A percentile compares a stretch with the other conserved stretches of the same genome.
These are phyloP conservation scores for Nesospiza acunhae DNA, from an alignment of 2,113 vertebrate species.

Conservation along the genomic window DNA sequence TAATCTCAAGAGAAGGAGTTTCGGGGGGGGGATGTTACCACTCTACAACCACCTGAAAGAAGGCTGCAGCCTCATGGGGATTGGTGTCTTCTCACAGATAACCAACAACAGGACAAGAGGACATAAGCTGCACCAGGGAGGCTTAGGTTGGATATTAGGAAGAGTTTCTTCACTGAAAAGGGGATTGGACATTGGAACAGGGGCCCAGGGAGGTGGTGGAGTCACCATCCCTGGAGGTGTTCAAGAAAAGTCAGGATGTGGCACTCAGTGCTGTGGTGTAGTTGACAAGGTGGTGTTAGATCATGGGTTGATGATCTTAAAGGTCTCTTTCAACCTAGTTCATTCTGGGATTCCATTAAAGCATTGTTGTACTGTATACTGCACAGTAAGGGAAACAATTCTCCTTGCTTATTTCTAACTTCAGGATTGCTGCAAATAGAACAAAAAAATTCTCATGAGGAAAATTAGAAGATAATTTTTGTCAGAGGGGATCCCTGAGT, in stretches of 20 bases:
- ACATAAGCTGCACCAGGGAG: background rate
- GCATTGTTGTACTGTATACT: background rate
- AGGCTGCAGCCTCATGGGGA: fast-evolving
- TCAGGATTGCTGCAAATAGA: background rate
- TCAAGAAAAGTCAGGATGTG: background rate
- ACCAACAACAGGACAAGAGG: fast-evolving
- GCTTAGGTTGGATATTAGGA: background rate
- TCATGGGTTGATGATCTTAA: background rate
- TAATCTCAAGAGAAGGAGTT: background rate
- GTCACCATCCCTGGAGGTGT: background rate
- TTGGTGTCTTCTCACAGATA: background rate
- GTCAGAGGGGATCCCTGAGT: background rate
- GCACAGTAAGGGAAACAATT: fast-evolving
- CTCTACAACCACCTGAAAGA: background rate
- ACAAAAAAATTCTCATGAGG: background rate
- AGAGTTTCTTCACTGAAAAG: background rate
- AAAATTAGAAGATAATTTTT: background rate
- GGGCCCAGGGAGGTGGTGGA: background rate
- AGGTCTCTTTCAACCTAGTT: background rate
- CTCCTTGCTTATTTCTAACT: background rate
- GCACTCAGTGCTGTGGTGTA: background rate
- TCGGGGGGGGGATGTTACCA: fast-evolving
- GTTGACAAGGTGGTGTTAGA: background rate
- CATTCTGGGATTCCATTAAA: background rate
- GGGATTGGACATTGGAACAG: background rate